Percentiles rank a stretch among this genome's conserved stretches.
Evolutionary conservation across 2,888 invertebrate genomes (phyloP).

Genomic region (Machimus atricapillus): DNA sequence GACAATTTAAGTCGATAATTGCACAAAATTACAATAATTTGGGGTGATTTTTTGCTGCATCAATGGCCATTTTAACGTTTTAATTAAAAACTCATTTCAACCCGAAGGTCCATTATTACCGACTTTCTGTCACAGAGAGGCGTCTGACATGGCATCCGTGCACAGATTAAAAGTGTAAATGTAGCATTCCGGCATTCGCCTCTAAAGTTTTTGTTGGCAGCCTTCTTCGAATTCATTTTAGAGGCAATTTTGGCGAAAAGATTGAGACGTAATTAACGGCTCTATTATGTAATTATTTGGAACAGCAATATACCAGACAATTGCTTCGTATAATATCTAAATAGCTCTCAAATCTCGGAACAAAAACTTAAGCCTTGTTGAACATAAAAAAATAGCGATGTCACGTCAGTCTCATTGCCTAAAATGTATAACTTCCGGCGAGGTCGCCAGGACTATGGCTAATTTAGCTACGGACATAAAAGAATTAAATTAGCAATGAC

Average conservation of each 20-base stretch:
- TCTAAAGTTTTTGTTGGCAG: not conserved
- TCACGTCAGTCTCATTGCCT: not conserved
- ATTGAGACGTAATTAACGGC: conserved; percentile 26
- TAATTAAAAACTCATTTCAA: conserved; percentile 36
- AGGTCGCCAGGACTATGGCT: not conserved
- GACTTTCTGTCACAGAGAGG: conserved; percentile 38
- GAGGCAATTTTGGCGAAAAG: not conserved
- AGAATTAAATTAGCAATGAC: not conserved
- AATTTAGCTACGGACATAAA: not conserved
- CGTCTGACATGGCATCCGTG: conserved; percentile 33
- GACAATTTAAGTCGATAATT: conserved; percentile 37
- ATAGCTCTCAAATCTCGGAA: not conserved
- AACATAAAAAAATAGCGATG: not conserved
- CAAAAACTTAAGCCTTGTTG: not conserved
- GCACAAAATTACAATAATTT: conserved; percentile 40
- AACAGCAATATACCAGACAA: not conserved
- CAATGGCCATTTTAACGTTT: conserved; percentile 24
- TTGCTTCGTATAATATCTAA: not conserved
- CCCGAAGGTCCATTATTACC: conserved; percentile 35
- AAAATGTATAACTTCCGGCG: not conserved
- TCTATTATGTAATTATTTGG: conserved; percentile 15
- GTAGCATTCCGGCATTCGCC: not conserved
- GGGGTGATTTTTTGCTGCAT: conserved; percentile 21
- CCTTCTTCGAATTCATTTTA: conserved; percentile 7
- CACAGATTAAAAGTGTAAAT: not conserved